Percentiles rank a stretch among this genome's conserved stretches.
Evolutionary conservation across 2,888 invertebrate genomes (phyloP).

Genomic region (Brachyptera risi): DNA sequence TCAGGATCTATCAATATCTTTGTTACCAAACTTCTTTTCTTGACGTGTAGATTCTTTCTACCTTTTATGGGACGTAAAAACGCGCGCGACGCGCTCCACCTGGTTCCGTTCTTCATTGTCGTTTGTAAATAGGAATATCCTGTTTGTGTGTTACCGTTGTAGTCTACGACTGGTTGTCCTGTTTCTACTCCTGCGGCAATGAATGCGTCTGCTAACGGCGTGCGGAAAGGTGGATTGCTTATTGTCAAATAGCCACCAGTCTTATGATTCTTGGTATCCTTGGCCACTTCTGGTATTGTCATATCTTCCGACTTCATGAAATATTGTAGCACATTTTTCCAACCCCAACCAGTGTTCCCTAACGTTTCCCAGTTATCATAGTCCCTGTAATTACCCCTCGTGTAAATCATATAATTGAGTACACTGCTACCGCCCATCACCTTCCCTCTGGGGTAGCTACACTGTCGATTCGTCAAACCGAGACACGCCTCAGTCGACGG

Average conservation of each 20-base stretch:
- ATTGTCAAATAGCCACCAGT: slow-evolving; percentile 55
- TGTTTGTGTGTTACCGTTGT: slow-evolving; percentile 58
- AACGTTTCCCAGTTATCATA: slow-evolving; percentile 70
- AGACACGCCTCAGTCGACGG: slow-evolving; percentile 68
- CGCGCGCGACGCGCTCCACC: slow-evolving; percentile 64
- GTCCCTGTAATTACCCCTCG: slow-evolving; percentile 63
- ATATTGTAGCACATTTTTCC: slow-evolving; percentile 65
- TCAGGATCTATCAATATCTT: slow-evolving; percentile 68
- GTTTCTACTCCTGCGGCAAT: slow-evolving; percentile 58
- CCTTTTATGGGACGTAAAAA: slow-evolving; percentile 58
- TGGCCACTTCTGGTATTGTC: slow-evolving; percentile 51
- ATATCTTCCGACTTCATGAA: slow-evolving; percentile 75
- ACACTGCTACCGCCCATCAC: slow-evolving; percentile 76
- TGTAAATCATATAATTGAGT: slow-evolving; percentile 78
- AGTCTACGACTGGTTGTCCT: slow-evolving; percentile 57
- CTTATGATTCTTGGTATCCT: slow-evolving; percentile 50
- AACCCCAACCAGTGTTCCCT: slow-evolving; percentile 72
- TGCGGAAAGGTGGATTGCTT: slow-evolving; percentile 52
- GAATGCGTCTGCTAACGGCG: slow-evolving; percentile 57
- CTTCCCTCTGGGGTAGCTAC: slow-evolving; percentile 60
- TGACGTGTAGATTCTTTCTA: slow-evolving; percentile 59
- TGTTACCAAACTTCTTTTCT: slow-evolving; percentile 59
- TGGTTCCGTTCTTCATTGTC: slow-evolving; percentile 60
- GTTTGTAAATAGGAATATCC: slow-evolving; percentile 56
- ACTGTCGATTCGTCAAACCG: slow-evolving; percentile 68